Evolutionary conservation across 1,140 invertebrate species (phyloP), one percentile per base, ranked within the genome.

Genomic region (Marisa cornuarietis): DNA sequence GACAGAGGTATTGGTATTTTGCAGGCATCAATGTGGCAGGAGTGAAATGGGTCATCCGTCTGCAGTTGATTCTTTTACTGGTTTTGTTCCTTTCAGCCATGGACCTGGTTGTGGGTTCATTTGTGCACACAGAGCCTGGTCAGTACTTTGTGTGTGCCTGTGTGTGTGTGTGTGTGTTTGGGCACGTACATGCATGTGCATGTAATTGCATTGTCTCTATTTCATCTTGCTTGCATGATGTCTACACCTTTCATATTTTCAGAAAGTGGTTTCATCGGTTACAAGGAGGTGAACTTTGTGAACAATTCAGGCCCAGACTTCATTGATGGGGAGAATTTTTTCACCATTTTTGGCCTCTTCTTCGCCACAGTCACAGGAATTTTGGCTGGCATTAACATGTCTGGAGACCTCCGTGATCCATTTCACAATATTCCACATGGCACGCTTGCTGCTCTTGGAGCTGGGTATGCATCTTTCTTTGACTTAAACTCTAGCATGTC

Each of bases 341-440:
- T 91, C 85, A 87, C 91, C 96, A 98, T 92, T 95, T 97, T 74
- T 96, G 97, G 71, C 94, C 98, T 76, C 96, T 91, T 91, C 81
- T 90, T 91, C 80, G 87, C 90, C 76, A 89, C 90, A 6, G 88
- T 88, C 13, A 89, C 90, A 61, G 86, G 91, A 49, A 96, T 99
- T 71, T 93, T 99, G 79, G 96, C 97, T 68, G 98, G 98, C 68
- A 92, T 99, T 83, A 99, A 99, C 90, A 99, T 99, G 97, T 98
- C 96, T 91, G 97, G 97, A 20, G 97, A 99, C 91, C 93, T 99
- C 66, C 94, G 94, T 79, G 95, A 97, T 86, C 97, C 98, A 0
- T 95, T 96, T 18, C 94, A 94, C 68, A 96, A 98, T 90, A 99
- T 99, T 88, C 97, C 97, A 8, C 95, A 96, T 91, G 98, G 98